A percentile compares a stretch with the other conserved stretches of the same genome.
These are phyloP conservation scores for Meloidogyne floridensis DNA, from an alignment of 1,140 invertebrate species.

Conservation along the genomic window DNA sequence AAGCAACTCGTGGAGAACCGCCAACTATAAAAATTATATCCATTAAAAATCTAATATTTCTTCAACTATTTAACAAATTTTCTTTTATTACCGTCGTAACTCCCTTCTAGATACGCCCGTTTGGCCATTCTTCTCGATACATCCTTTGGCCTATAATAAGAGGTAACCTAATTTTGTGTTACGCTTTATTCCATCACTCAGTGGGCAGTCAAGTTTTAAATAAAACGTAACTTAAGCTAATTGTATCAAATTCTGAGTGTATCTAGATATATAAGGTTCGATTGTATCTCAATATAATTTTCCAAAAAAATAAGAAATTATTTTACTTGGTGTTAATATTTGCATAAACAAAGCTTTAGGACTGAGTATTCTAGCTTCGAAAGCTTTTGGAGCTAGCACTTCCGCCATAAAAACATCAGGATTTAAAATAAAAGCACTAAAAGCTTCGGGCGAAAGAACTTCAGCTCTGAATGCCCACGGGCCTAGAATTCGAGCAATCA, in stretches of 20 bases:
- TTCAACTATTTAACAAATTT: not conserved
- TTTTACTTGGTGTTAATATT: slow-evolving; percentile 46
- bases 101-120: too few species aligned
- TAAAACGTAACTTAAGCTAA: too few species aligned
- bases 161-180: too few species aligned
- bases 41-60: not conserved
- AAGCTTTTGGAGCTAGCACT: slow-evolving; percentile 39
- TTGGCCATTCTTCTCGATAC: too few species aligned
- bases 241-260: too few species aligned
- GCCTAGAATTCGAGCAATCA: slow-evolving; percentile 33
- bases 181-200: too few species aligned
- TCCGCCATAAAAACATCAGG: slow-evolving; percentile 49
- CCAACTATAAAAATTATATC: not conserved
- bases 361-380: slow-evolving; percentile 37
- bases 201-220: too few species aligned
- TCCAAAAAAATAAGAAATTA: not conserved
- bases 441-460: not conserved
- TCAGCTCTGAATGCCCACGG: slow-evolving; percentile 49
- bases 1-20: not conserved
- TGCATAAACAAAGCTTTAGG: slow-evolving; percentile 44
- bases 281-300: too few species aligned
- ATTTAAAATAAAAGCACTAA: slow-evolving; percentile 34
- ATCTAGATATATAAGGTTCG: too few species aligned
- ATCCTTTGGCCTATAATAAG: too few species aligned
- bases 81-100: too few species aligned